Conservation (phyloP, 2,888 invertebrate species). For the Epiperipatus broadwayi region DNA sequence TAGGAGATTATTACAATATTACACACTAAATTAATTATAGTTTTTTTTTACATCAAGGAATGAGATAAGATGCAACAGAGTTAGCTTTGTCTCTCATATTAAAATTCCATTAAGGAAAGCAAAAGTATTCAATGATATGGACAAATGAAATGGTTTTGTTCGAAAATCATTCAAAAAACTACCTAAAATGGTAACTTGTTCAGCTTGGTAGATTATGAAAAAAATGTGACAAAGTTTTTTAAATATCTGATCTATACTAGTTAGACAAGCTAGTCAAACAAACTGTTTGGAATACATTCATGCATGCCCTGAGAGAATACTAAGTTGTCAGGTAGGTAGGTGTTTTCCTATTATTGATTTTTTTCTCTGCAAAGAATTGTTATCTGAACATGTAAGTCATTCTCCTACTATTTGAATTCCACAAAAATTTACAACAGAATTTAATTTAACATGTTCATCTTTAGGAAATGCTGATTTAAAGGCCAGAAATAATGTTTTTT, state of each 20-base stretch:
- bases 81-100: constrained; percentile 77
- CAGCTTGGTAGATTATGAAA: constrained; percentile 67
- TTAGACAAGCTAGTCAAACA: constrained; percentile 54
- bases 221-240: constrained; percentile 79
- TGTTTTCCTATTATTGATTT: too few species aligned
- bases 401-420: constrained; percentile 8
- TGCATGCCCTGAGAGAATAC: constrained; percentile 15
- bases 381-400: too few species aligned
- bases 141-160: constrained; percentile 13
- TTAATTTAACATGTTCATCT: too few species aligned
- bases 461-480: too few species aligned
- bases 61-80: constrained; percentile 72
- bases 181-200: too few species aligned
- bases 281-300: constrained; percentile 9
- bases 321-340: too few species aligned
- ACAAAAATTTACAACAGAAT: neutral
- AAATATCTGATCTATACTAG: constrained; percentile 53
- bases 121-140: constrained; percentile 11
- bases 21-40: constrained; percentile 90
- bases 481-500: too few species aligned
- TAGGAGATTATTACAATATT: too few species aligned
- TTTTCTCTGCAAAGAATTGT: too few species aligned
- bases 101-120: constrained; percentile 52
- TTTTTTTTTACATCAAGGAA: constrained; percentile 86
- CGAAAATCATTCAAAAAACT: too few species aligned